Evolutionary conservation across 2,113 vertebrate species (phyloP).

Genomic region (Podarcis muralis): DNA sequence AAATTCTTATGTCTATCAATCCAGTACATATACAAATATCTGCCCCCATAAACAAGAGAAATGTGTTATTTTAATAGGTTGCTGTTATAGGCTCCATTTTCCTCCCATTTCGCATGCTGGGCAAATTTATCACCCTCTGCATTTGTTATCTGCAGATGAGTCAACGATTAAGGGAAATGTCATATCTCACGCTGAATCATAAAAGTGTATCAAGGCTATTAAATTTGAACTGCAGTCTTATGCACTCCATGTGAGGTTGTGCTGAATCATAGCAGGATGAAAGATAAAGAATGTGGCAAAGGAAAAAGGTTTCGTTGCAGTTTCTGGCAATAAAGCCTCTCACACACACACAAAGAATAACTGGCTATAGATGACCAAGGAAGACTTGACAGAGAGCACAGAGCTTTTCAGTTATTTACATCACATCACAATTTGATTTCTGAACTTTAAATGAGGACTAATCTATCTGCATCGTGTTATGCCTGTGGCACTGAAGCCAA

Average conservation of each 20-base stretch:
- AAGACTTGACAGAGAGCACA: background rate
- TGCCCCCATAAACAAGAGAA: background rate
- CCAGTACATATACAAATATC: background rate
- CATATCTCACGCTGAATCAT: background rate
- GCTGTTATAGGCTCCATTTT: constrained; percentile 4
- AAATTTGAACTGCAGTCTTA: background rate
- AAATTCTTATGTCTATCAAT: background rate
- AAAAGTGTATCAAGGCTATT: background rate
- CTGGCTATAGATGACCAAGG: background rate
- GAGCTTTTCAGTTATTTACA: background rate
- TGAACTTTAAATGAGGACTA: background rate
- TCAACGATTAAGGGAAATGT: constrained; percentile 29
- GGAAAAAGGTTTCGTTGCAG: background rate
- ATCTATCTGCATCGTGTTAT: background rate
- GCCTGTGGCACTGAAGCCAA: background rate
- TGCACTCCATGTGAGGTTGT: rapidly evolving
- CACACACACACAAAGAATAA: background rate
- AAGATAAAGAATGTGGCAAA: background rate
- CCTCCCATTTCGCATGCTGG: background rate
- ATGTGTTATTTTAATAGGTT: background rate
- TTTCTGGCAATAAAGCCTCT: background rate
- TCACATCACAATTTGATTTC: background rate
- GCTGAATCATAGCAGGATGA: constrained; percentile 5
- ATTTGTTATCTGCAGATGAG: background rate
- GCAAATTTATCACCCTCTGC: background rate